Percentiles rank a stretch among this genome's conserved stretches.
Evolutionary conservation across 37 sponge, comb jelly and placozoan genomes (phyloP).

Genomic region (Chondrosia reniformis): DNA sequence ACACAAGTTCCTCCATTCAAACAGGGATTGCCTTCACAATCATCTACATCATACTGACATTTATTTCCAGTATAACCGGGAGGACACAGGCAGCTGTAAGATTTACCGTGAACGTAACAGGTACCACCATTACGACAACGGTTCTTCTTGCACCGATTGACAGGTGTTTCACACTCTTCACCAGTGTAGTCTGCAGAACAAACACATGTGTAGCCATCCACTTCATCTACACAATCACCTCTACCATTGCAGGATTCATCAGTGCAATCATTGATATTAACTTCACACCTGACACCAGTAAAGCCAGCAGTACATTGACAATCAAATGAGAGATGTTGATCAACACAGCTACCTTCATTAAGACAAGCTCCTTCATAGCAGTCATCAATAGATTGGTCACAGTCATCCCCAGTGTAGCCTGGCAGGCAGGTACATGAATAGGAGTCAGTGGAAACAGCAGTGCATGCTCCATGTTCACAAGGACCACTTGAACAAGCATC

Average conservation of each 20-base stretch:
- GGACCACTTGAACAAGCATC: conserved; percentile 10
- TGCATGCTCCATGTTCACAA: not conserved
- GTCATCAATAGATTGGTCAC: conserved; percentile 36
- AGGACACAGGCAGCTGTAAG: conserved; percentile 7
- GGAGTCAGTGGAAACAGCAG: not conserved
- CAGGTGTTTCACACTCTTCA: conserved; percentile 6
- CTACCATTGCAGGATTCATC: not conserved
- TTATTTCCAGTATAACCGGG: not conserved
- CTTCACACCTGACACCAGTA: conserved; percentile 22
- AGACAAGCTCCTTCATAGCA: conserved; percentile 15
- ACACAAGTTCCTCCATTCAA: conserved; percentile 10
- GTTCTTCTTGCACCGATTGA: not conserved
- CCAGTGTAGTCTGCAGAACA: conserved; percentile 31
- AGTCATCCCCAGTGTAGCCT: conserved; percentile 25
- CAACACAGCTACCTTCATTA: conserved; percentile 52
- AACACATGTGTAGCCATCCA: conserved; percentile 28
- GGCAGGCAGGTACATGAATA: conserved; percentile 25
- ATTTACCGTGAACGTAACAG: not conserved
- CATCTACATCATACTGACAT: conserved; percentile 2
- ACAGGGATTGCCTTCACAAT: conserved; percentile 16
- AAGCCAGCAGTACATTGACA: conserved; percentile 50
- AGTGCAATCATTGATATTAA: conserved; percentile 16
- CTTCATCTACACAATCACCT: not conserved
- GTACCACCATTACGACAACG: not conserved
- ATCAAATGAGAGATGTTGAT: conserved; percentile 25